These are phyloP conservation scores for Pleuronectes platessa DNA, from an alignment of 2,113 vertebrate genomes.

Conservation along the genomic window DNA sequence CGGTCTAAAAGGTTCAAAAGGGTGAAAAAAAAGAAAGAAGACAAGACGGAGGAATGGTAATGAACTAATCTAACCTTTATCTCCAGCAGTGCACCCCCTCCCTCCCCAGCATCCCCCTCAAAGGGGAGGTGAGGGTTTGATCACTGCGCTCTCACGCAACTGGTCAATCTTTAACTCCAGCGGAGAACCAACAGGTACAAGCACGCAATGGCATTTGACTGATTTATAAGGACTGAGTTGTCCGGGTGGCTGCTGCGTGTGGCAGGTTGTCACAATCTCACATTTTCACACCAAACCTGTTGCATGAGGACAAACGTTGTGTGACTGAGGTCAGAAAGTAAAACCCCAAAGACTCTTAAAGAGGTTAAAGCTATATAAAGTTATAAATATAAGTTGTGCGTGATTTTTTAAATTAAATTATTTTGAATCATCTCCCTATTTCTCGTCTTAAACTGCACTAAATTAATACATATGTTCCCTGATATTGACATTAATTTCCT, in stretches of 20 bases:
- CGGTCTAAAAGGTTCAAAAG: constrained; percentile 5
- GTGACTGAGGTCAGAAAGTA: neutral
- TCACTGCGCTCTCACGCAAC: constrained; percentile 82
- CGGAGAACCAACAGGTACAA: constrained; percentile 68
- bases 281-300: constrained; percentile 1
- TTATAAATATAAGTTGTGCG: too few species aligned
- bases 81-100: constrained; percentile 26
- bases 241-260: constrained; percentile 25
- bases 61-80: constrained; percentile 64
- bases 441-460: too few species aligned
- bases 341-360: too few species aligned
- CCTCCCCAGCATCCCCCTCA: constrained; percentile 64
- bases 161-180: constrained; percentile 84
- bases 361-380: too few species aligned
- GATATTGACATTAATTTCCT: too few species aligned
- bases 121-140: constrained; percentile 71
- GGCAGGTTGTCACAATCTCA: constrained; percentile 39
- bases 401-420: neutral
- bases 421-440: too few species aligned
- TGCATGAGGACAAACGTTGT: neutral
- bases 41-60: constrained; percentile 12
- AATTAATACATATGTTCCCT: too few species aligned
- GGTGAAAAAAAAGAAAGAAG: neutral
- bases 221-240: constrained; percentile 56
- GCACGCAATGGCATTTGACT: constrained; percentile 70